Base-by-base conservation (phyloP, 2,888 invertebrate species). In the Catocala sponsa region DNA sequence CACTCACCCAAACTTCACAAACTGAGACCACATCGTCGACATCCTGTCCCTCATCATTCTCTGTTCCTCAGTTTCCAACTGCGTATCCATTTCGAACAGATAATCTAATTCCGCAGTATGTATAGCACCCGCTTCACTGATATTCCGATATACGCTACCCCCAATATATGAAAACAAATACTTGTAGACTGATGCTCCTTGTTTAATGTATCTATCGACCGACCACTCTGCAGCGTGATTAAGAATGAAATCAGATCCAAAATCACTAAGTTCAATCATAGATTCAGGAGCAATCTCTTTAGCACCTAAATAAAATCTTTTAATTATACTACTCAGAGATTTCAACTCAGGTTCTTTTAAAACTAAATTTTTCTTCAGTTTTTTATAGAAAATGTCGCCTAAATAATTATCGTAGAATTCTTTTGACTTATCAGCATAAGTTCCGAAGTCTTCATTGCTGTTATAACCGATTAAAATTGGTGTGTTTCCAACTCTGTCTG, bases 1-100 rank as follows among this genome's bases (percentile, higher is more conserved):
- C 6, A 76, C 84, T 74, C 65, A 88, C 88, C 86, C 85, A 54
- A 72, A 75, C 70, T 87, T 90, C 0, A 84, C 82, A 52, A 91
- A 89, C 56, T 90, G 88, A 0, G 83, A 78, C 85, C 87, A 88
- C 75, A 86, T 64, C 0, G 66, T 76, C 0, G 81, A 79, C 79
- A 87, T 80, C 38, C 74, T 64, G 0, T 86, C 80, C 12, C 87
- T 83, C n/a, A 89, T 81, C 47, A 68, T n/a, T 0, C 70, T 51
- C 52, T 86, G 83, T 46, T 87, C 86, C 0, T 65, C 68, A 6
- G 72, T 70, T 0, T n/a, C 52, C n/a, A 76, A 48, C 0, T 65
- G 56, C 2, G 51, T 63, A 1, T 68, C 55, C 68, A 67, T 72
- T 32, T 77, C 72, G 42, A 85, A 85, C 4, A 85, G 52, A 68